Conservation (phyloP, 2,113 vertebrate genomes). For the Myotis davidii region DNA sequence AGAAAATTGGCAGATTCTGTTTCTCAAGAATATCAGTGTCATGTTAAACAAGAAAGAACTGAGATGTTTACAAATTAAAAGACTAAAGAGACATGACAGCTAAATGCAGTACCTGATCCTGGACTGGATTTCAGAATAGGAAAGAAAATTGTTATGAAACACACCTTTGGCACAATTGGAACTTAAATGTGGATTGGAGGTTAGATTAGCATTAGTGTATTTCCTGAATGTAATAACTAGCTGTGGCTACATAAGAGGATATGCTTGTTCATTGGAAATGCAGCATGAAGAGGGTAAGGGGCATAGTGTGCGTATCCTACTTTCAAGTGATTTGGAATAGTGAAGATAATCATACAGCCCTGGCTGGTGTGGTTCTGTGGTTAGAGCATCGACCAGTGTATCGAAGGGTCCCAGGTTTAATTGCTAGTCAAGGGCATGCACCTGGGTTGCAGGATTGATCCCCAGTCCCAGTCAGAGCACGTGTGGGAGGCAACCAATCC, state of each 20-base stretch:
- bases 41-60: neutral
- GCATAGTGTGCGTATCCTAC: neutral
- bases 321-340: conserved; percentile 11
- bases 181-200: neutral
- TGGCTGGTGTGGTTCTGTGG: no score
- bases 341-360: neutral
- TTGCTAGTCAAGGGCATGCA: no score
- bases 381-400: no score
- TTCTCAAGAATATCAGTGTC: neutral
- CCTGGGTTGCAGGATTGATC: no score
- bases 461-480: no score
- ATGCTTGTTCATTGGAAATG: neutral
- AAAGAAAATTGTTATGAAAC: neutral
- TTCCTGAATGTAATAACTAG: neutral
- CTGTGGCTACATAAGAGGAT: neutral
- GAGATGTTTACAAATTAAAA: neutral
- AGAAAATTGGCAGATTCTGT: neutral
- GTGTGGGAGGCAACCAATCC: no score
- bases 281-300: neutral
- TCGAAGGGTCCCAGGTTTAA: no score
- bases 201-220: neutral
- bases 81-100: neutral
- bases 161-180: neutral
- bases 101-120: neutral
- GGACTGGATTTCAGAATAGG: neutral